Percentiles rank a stretch among this genome's conserved stretches.
These are phyloP conservation scores for Lineus longissimus DNA, from an alignment of 1,140 invertebrate species.

Conservation along the genomic window DNA sequence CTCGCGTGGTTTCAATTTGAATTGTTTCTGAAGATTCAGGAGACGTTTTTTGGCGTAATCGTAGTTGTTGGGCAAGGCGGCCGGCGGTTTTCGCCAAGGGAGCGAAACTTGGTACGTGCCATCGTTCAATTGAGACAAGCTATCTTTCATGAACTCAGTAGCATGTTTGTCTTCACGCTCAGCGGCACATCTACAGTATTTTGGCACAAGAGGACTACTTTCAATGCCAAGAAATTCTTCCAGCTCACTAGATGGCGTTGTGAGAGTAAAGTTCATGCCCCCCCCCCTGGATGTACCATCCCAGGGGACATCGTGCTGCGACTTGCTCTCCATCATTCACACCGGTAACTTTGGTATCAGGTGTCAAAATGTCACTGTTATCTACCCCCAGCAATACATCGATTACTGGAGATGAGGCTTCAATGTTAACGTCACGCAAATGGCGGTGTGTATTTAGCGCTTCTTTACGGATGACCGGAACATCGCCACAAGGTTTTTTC, in stretches of 20 bases:
- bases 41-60: neutral
- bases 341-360: neutral
- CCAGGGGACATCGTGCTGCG: constrained; percentile 1
- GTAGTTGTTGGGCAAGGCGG: neutral
- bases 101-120: neutral
- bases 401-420: neutral
- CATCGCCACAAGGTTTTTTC: constrained; percentile 5
- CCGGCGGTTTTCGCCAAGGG: neutral
- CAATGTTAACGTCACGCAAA: constrained; percentile 1
- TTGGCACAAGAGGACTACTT: neutral
- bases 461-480: neutral
- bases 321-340: neutral
- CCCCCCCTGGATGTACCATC: constrained; percentile 7
- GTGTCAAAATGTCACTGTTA: constrained; percentile 1
- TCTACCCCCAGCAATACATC: constrained; percentile 8
- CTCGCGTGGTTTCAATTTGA: too few species aligned
- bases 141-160: neutral
- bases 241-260: neutral
- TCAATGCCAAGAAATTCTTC: constrained; percentile 2
- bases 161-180: neutral
- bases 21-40: neutral
- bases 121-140: neutral
- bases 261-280: neutral
- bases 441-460: neutral
- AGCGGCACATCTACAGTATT: neutral